These are phyloP conservation scores for Tyrannus savana DNA, from an alignment of 2,113 vertebrate genomes.

Conservation along the genomic window DNA sequence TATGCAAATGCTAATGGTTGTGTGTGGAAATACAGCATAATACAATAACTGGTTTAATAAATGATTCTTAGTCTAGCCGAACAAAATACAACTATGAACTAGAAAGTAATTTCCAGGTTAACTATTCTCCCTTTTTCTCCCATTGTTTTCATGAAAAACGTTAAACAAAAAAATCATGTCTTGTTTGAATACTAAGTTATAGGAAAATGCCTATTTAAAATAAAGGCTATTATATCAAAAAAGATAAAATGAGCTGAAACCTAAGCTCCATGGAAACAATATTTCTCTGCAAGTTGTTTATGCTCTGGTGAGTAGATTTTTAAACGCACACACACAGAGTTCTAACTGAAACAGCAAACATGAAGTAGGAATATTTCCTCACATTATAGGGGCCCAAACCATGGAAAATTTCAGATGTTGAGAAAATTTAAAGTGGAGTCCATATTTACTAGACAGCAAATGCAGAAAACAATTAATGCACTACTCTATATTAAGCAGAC, in stretches of 20 bases:
- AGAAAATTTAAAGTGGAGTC: neutral
- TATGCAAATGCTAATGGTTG: neutral
- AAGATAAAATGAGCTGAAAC: neutral
- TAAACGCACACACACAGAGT: neutral
- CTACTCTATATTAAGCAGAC: neutral
- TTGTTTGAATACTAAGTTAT: neutral
- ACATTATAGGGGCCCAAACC: neutral
- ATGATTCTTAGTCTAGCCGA: constrained; percentile 5
- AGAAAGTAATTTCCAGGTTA: constrained; percentile 26
- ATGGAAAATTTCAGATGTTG: neutral
- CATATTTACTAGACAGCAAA: neutral
- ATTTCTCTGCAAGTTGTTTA: neutral
- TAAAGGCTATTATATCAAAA: neutral
- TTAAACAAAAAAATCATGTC: neutral
- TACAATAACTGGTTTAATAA: constrained; percentile 30
- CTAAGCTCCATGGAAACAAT: constrained; percentile 29
- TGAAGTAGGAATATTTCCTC: neutral
- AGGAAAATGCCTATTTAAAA: neutral
- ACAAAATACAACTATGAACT: constrained; percentile 32
- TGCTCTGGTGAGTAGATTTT: neutral
- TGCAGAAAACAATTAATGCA: neutral
- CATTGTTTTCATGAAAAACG: neutral
- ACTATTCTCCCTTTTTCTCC: neutral
- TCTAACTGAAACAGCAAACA: neutral
- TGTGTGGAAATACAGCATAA: neutral